These are phyloP conservation scores for Melitaea athalia DNA, from an alignment of 2,888 invertebrate genomes.

Conservation along the genomic window DNA sequence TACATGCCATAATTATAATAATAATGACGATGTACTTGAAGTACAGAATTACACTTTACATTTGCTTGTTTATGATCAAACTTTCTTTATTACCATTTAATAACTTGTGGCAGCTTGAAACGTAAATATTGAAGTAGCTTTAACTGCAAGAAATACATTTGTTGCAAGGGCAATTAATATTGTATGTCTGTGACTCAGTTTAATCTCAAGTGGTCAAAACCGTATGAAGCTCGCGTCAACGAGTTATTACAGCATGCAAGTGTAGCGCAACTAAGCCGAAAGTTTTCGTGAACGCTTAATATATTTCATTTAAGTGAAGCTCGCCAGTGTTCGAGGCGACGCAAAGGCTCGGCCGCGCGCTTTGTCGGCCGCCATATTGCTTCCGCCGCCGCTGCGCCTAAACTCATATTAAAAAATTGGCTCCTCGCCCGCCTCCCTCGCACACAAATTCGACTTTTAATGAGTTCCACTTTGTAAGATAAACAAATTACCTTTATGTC, in stretches of 20 bases:
- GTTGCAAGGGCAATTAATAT: no score
- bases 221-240: background rate
- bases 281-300: conserved; percentile 1
- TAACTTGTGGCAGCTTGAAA: no score
- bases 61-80: no score
- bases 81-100: no score
- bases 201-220: background rate
- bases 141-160: no score
- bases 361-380: conserved; percentile 46
- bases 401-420: conserved; percentile 45
- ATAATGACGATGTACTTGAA: no score
- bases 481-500: conserved; percentile 52
- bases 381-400: conserved; percentile 34
- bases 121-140: no score
- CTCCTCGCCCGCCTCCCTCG: conserved; percentile 29
- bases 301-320: conserved; percentile 10
- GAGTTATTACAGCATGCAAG: background rate
- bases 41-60: no score
- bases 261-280: no score
- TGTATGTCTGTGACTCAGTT: background rate
- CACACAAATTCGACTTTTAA: conserved; percentile 50
- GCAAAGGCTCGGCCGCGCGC: conserved; percentile 19
- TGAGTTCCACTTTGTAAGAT: conserved; percentile 55
- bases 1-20: no score
- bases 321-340: conserved; percentile 13